These are phyloP conservation scores for Sebastes itinus DNA, from an alignment of 2,797 vertebrate genomes.

Conservation along the genomic window DNA sequence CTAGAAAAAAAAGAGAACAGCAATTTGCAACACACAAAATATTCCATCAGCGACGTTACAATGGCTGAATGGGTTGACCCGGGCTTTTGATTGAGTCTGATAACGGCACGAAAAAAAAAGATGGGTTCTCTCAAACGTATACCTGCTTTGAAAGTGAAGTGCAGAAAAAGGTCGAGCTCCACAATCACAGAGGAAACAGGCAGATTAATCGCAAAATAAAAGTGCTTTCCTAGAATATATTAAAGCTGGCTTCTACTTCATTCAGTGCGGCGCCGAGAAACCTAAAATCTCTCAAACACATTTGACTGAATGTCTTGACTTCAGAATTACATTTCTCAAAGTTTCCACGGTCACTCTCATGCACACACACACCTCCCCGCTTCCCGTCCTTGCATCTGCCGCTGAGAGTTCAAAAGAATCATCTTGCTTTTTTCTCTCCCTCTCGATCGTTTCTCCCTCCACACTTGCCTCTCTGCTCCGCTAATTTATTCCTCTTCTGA, in stretches of 20 bases:
- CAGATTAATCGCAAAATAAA: slow-evolving; percentile 31
- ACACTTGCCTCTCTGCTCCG: slow-evolving; percentile 15
- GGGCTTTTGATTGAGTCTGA: slow-evolving; percentile 33
- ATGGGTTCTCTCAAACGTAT: neutral
- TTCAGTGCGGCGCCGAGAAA: neutral
- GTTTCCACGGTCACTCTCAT: neutral
- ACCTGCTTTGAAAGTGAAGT: slow-evolving; percentile 37
- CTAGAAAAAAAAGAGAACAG: slow-evolving; percentile 8
- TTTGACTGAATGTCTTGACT: slow-evolving; percentile 1
- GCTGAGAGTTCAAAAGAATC: slow-evolving; percentile 26
- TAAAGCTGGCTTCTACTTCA: slow-evolving; percentile 6
- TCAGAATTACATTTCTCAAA: slow-evolving; percentile 18
- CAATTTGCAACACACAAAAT: slow-evolving; percentile 9
- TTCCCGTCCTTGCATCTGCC: neutral
- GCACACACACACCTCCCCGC: neutral
- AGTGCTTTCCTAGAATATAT: slow-evolving; percentile 26
- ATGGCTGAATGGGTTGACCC: slow-evolving; percentile 9
- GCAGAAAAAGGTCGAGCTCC: slow-evolving; percentile 21
- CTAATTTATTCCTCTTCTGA: slow-evolving; percentile 49
- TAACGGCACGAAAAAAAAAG: neutral
- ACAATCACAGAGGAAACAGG: slow-evolving; percentile 14
- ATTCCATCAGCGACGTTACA: slow-evolving; percentile 15
- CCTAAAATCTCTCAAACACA: neutral
- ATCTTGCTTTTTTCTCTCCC: neutral
- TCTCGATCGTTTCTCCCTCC: neutral